Percentiles rank a stretch among this genome's conserved stretches.
Evolutionary conservation across 2,888 invertebrate genomes (phyloP).

Genomic region (Rhamnusium bicolor): DNA sequence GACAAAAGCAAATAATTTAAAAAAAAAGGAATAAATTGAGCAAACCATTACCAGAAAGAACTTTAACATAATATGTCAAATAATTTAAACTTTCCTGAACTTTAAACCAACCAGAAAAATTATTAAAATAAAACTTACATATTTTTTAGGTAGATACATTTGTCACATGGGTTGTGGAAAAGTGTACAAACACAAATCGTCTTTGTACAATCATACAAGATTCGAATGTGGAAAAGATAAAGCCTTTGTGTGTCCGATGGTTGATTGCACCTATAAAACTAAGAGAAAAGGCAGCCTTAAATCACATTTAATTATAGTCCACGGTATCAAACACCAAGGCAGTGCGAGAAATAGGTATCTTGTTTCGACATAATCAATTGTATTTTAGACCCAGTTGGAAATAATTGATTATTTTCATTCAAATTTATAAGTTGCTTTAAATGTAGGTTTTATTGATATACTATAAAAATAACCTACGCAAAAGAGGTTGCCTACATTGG

Average conservation of each 20-base stretch:
- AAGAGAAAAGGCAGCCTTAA: constrained; percentile 49
- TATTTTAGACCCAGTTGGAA: no score
- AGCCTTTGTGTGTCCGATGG: constrained; percentile 42
- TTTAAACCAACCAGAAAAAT: no score
- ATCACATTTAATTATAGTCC: constrained; percentile 43
- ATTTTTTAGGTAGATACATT: constrained; percentile 34
- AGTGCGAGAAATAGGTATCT: constrained; percentile 21
- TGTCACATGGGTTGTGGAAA: constrained; percentile 42
- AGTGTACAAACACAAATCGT: constrained; percentile 52
- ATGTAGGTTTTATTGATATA: no score
- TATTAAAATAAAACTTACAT: background rate
- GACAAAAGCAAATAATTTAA: no score
- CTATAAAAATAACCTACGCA: no score
- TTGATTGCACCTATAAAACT: constrained; percentile 44
- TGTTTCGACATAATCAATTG: background rate
- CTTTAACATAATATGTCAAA: background rate
- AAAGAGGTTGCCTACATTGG: no score
- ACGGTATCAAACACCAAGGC: constrained; percentile 7
- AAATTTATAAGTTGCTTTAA: no score
- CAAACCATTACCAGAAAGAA: no score
- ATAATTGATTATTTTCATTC: no score
- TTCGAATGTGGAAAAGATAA: constrained; percentile 56
- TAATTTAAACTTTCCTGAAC: no score
- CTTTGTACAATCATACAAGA: constrained; percentile 50
- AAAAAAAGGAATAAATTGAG: no score